Percentiles rank a stretch among this genome's conserved stretches.
Evolutionary conservation across 2,888 invertebrate species (phyloP).

Genomic region (Dolichomitus sp.): DNA sequence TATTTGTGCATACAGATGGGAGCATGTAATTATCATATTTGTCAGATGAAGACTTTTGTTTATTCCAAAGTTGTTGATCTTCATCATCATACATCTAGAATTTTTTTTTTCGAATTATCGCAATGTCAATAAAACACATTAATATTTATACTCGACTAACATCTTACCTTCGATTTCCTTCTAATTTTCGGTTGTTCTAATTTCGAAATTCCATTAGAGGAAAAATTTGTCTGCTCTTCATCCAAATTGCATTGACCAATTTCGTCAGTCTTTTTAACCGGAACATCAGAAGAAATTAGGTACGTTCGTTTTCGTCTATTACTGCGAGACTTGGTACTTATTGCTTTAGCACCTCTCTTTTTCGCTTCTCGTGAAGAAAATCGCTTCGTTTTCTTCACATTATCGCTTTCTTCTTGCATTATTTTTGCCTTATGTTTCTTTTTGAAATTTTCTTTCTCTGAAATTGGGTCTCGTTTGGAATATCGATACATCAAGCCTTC

Average conservation of each 20-base stretch:
- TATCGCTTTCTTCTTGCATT: neutral
- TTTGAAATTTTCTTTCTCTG: neutral
- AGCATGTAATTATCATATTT: neutral
- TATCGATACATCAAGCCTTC: neutral
- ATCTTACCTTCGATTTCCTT: conserved; percentile 37
- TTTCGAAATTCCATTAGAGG: neutral
- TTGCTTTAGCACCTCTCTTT: neutral
- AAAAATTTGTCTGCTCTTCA: conserved; percentile 18
- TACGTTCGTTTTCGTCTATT: conserved; percentile 44
- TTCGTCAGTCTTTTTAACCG: conserved; percentile 6
- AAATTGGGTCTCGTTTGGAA: neutral
- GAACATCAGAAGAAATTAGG: conserved; percentile 23
- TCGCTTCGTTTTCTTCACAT: neutral
- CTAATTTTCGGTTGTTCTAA: neutral
- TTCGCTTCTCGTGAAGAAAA: neutral
- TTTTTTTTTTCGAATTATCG: conserved; percentile 1
- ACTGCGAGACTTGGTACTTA: neutral
- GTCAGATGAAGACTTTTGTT: neutral
- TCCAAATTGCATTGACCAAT: neutral
- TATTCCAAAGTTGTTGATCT: neutral
- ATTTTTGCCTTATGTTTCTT: neutral
- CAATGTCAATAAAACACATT: neutral
- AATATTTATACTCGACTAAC: neutral
- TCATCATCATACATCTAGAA: conserved; percentile 24
- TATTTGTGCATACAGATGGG: conserved; percentile 34